Evolutionary conservation across 2,888 invertebrate genomes (phyloP).

Genomic region (Cryptus armator): DNA sequence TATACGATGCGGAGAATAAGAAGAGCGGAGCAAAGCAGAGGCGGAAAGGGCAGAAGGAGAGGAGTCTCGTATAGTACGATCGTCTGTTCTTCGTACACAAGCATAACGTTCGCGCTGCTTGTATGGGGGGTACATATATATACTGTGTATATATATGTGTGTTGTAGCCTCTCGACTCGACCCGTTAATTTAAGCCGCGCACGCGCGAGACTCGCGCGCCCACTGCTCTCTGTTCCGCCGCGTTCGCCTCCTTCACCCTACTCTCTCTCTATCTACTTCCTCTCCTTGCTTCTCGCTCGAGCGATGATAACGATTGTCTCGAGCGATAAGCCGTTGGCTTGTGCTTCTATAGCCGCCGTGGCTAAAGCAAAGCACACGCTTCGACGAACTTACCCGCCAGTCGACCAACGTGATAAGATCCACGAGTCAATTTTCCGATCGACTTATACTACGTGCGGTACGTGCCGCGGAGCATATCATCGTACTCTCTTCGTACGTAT

Average conservation of each 20-base stretch:
- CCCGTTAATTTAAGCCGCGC: constrained; percentile 66
- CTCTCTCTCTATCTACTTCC: not conserved
- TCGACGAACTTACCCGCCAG: constrained; percentile 15
- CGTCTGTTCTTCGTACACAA: constrained; percentile 41
- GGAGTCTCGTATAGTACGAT: constrained; percentile 63
- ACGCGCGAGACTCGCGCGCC: constrained; percentile 61
- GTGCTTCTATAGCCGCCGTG: constrained; percentile 38
- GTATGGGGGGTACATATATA: not conserved
- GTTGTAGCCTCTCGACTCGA: constrained; percentile 45
- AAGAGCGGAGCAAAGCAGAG: constrained; percentile 29
- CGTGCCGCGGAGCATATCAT: constrained; percentile 4
- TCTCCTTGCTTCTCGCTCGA: constrained; percentile 38
- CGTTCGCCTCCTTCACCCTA: constrained; percentile 46
- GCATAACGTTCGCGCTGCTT: constrained; percentile 10
- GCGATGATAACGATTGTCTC: constrained; percentile 68
- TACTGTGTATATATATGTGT: not conserved
- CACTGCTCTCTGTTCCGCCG: constrained; percentile 37
- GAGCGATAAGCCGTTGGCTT: constrained; percentile 61
- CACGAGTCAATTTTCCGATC: constrained; percentile 58
- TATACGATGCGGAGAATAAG: constrained; percentile 16
- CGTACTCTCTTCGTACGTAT: not conserved
- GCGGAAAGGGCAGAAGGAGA: constrained; percentile 40
- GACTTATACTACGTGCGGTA: constrained; percentile 11
- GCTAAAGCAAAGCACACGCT: constrained; percentile 41
- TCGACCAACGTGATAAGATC: constrained; percentile 36